Evolutionary conservation across 2,113 vertebrate species (phyloP), one percentile per base, ranked within the genome.

Genomic region (Cheilinus undulatus): DNA sequence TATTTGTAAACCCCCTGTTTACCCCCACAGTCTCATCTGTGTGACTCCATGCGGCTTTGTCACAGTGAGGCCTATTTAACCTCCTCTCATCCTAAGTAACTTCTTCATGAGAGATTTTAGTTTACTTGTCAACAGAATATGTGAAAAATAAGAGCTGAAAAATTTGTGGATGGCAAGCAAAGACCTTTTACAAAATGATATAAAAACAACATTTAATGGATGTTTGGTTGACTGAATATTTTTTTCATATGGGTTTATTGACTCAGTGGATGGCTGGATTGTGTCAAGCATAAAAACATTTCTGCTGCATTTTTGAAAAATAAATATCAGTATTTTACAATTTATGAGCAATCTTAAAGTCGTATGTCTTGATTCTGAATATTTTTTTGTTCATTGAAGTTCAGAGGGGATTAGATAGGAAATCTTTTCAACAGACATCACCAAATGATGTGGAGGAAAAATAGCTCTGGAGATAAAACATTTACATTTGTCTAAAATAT

Each of bases 241-340:
- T 92, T 84, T 95, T 93, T 93, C 92, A 92, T 95, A 92, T 95
- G 87, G 90, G 93, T 95, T 92, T 94, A 93, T 93, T 93, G 94
- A 95, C 95, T 96, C 95, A 96, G 95, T 87, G 92, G 93, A 95
- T 95, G 95, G 94, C 94, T 93, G 92, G 95, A 96, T 95, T 96
- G 95, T 96, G 94, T 95, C 93, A 90, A 95, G 95, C 95, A 96
- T 95, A 95, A 96, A n/a, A 91, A 93, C 95, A 96, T 93, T 97
- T 97, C 95, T 95, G 95, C 95, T 94, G 93, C 95, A 95, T 96
- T 97, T 97, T 96, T 96, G 90, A 91, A 89, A 89, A 97, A 96
- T 96, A 97, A 97, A 95, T 96, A 96, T 95, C 94, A 95, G 94
- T 91, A 95, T 97, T 96, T 97, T 97, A 91, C 90, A 91, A 80